Percentiles rank a stretch among this genome's conserved stretches.
Evolutionary conservation across 2,888 invertebrate species (phyloP).

Genomic region (Pristionchus arcanus): DNA sequence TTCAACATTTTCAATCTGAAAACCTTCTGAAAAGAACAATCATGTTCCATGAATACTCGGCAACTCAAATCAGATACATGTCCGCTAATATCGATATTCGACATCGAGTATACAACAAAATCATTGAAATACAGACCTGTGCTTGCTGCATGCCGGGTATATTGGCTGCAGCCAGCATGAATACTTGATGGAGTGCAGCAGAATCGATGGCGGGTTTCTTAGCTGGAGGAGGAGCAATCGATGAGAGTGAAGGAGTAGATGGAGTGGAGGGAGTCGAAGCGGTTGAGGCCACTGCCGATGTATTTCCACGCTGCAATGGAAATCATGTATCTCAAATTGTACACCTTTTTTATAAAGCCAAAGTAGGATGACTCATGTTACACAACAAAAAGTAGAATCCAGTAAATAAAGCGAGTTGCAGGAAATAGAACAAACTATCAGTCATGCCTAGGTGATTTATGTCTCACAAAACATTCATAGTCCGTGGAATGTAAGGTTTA

Average conservation of each 20-base stretch:
- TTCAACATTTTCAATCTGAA: too few species aligned
- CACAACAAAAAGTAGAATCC: background rate
- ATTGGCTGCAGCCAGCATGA: background rate
- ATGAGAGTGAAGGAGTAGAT: background rate
- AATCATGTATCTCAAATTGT: background rate
- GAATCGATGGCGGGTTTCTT: slow-evolving; percentile 29
- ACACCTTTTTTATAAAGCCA: background rate
- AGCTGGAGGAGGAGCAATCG: background rate
- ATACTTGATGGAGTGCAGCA: background rate
- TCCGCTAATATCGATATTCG: too few species aligned
- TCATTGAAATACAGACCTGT: background rate
- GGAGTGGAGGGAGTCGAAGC: background rate
- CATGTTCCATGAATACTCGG: background rate
- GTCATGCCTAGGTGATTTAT: too few species aligned
- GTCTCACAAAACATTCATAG: too few species aligned
- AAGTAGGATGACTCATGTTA: background rate
- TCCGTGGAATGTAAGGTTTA: too few species aligned
- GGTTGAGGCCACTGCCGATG: too few species aligned
- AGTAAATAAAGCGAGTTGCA: background rate
- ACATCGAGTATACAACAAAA: too few species aligned
- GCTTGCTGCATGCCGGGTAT: background rate
- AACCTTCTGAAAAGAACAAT: too few species aligned
- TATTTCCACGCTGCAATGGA: background rate
- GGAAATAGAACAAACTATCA: background rate
- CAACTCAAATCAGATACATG: background rate